A percentile compares a stretch with the other conserved stretches of the same genome.
Conservation (phyloP, 2,113 vertebrate species). For the Psammodynastes pulverulentus region DNA sequence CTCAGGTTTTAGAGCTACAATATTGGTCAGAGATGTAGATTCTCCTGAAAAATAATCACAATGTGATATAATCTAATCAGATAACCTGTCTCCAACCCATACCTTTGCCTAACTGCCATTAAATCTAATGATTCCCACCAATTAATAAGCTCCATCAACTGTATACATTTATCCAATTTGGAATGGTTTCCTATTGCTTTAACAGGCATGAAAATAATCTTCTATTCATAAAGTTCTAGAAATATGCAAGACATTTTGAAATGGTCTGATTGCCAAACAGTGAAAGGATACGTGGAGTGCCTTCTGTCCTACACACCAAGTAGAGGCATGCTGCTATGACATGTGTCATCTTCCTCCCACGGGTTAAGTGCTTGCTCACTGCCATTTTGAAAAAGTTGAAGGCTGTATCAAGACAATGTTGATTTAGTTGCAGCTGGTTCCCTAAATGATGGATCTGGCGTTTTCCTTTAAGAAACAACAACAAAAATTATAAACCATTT, state of each 20-base stretch:
- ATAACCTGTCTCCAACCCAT: background rate
- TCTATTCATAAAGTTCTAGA: background rate
- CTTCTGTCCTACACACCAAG: conserved; percentile 93
- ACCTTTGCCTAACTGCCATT: background rate
- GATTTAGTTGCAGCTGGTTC: conserved; percentile 91
- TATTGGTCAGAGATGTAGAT: background rate
- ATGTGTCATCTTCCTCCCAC: conserved; percentile 82
- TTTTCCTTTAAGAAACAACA: conserved; percentile 70
- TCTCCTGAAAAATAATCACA: background rate
- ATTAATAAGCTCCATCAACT: background rate
- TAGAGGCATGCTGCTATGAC: conserved; percentile 93
- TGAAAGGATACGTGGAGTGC: conserved; percentile 93
- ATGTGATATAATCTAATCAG: background rate
- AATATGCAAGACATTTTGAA: background rate
- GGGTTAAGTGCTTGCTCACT: conserved; percentile 84
- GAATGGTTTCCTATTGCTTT: conserved; percentile 33
- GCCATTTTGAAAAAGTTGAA: conserved; percentile 99
- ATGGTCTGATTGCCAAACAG: background rate
- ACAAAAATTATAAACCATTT: background rate
- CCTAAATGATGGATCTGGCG: conserved; percentile 88
- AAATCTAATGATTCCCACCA: background rate
- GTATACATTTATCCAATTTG: background rate
- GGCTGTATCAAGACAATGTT: conserved; percentile 93
- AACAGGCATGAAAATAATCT: background rate
- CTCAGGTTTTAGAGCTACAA: background rate